Percentiles rank a stretch among this genome's conserved stretches.
These are phyloP conservation scores for Pelobates cultripes DNA, from an alignment of 2,797 vertebrate species.

Conservation along the genomic window DNA sequence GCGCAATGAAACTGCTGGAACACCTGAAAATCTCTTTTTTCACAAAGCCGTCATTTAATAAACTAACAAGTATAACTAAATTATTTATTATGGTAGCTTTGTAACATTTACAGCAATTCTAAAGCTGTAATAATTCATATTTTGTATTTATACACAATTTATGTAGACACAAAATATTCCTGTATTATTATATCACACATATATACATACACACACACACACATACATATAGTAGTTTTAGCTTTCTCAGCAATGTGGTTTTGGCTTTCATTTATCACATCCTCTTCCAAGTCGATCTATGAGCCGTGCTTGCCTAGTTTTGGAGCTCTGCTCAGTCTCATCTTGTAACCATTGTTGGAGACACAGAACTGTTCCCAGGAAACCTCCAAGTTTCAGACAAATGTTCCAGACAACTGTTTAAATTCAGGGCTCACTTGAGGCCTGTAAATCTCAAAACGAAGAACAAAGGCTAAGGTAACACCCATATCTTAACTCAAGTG, in stretches of 20 bases:
- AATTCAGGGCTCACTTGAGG: slow-evolving; percentile 24
- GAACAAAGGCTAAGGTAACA: slow-evolving; percentile 11
- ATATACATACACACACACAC: neutral
- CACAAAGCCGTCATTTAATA: no score
- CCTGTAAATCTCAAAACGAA: slow-evolving; percentile 25
- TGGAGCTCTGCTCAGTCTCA: slow-evolving; percentile 12
- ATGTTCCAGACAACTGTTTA: slow-evolving; percentile 38
- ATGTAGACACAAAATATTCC: no score
- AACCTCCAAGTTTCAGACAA: slow-evolving; percentile 15
- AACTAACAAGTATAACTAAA: no score
- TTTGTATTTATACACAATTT: no score
- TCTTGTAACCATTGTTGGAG: slow-evolving; percentile 32
- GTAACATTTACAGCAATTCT: no score
- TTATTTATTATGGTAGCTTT: no score
- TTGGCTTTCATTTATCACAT: neutral
- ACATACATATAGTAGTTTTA: neutral
- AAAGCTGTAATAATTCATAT: no score
- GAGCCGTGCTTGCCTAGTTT: neutral
- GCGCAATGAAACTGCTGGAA: no score
- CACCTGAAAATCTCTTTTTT: no score
- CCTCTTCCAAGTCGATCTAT: neutral
- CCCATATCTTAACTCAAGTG: neutral
- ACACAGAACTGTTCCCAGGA: slow-evolving; percentile 2
- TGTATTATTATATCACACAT: no score
- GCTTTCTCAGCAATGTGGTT: slow-evolving; percentile 11